Percentiles rank a stretch among this genome's conserved stretches.
phyloP scores from a whole-genome alignment of 1,140 invertebrate species.

The Drosophila mayri region DNA sequence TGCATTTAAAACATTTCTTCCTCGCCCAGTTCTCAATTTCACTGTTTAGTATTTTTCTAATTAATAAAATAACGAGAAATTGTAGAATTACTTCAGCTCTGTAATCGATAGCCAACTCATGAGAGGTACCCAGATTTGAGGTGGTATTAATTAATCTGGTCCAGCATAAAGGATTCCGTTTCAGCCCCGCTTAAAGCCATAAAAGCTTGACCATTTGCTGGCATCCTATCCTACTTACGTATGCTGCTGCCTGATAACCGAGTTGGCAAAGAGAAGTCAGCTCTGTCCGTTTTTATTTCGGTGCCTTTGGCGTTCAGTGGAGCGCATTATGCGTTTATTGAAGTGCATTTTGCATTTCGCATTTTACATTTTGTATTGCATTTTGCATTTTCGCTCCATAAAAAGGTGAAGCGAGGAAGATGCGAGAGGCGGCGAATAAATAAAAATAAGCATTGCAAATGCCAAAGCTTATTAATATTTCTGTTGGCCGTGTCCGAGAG shows the following conservation, averaged over 20 bases:
- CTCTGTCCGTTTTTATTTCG: constrained; percentile 19
- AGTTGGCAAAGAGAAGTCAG: constrained; percentile 31
- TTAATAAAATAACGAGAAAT: constrained; percentile 68
- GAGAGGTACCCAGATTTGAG: constrained; percentile 5
- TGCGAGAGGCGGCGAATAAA: constrained; percentile 41
- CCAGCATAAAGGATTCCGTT: constrained; percentile 18
- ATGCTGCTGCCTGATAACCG: constrained; percentile 14
- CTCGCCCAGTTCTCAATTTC: constrained; percentile 1
- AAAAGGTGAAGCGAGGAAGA: constrained; percentile 30
- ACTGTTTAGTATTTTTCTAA: constrained; percentile 41
- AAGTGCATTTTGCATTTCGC: constrained; percentile 69
- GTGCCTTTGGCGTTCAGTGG: constrained; percentile 72
- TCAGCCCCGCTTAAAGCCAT: constrained; percentile 32
- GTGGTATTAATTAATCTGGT: constrained; percentile 40
- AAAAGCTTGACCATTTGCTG: constrained; percentile 37
- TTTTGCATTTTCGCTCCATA: constrained; percentile 57
- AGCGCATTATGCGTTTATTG: constrained; percentile 76
- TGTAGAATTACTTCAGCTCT: constrained; percentile 23
- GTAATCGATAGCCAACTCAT: constrained; percentile 62
- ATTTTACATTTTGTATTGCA: constrained; percentile 47
- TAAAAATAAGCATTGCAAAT: constrained; percentile 80
- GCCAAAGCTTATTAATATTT: constrained; percentile 82
- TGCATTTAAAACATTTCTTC: constrained; percentile 39
- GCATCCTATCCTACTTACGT: constrained; percentile 27
- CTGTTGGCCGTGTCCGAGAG: constrained; percentile 49